Evolutionary conservation across 64 coral and sea anemone genomes (phyloP).

Genomic region (Porites australiensis): DNA sequence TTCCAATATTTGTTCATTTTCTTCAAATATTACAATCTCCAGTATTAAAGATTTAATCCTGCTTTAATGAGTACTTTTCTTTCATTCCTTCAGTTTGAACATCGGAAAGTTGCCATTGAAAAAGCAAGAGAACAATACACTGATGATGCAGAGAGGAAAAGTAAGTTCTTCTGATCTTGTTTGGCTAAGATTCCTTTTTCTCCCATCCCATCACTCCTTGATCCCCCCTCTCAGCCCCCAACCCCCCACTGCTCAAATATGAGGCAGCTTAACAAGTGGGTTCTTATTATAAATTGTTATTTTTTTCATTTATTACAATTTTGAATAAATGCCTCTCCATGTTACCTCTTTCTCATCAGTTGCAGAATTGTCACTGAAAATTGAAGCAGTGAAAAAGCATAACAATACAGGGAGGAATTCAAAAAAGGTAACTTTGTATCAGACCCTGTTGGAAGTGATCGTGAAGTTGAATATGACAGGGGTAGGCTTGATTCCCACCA

Average conservation of each 20-base stretch:
- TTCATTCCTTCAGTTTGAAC: constrained; percentile 47
- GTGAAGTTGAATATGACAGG: neutral
- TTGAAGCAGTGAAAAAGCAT: constrained; percentile 31
- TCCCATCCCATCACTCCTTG: too few relatives aligned
- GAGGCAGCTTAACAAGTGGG: too few relatives aligned
- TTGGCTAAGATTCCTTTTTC: too few relatives aligned
- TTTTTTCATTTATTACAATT: too few relatives aligned
- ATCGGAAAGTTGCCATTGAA: constrained; percentile 70
- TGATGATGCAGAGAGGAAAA: constrained; percentile 58
- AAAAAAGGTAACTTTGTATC: neutral
- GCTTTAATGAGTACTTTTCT: neutral
- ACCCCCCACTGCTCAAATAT: too few relatives aligned
- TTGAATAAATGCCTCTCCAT: too few relatives aligned
- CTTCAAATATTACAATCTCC: too few relatives aligned
- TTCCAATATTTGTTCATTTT: too few relatives aligned
- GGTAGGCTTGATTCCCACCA: too few relatives aligned
- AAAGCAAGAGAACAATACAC: constrained; percentile 43
- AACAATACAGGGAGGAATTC: constrained; percentile 19
- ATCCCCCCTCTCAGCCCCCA: too few relatives aligned
- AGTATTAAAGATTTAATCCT: neutral
- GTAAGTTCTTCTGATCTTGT: neutral
- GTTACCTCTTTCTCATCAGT: neutral
- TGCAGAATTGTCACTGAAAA: constrained; percentile 33
- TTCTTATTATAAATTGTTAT: too few relatives aligned
- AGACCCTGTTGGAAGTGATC: neutral